A percentile compares a stretch with the other conserved stretches of the same genome.
Evolutionary conservation across 2,797 vertebrate genomes (phyloP).

Genomic region (Alfaro cultratus): DNA sequence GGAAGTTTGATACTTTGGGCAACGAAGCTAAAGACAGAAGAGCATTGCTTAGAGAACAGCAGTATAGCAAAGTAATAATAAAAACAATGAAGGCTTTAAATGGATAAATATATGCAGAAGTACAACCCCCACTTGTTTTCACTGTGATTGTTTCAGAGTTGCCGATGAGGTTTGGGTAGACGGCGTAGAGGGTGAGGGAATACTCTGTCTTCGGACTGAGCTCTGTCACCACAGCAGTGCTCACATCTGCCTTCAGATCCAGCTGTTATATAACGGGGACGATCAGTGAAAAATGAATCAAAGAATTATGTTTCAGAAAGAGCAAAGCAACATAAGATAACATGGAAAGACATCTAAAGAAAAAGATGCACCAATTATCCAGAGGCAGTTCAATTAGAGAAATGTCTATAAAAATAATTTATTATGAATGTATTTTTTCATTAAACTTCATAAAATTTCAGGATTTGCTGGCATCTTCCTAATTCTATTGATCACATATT

Average conservation of each 20-base stretch:
- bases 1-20: slow-evolving; percentile 88
- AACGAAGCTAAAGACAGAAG: slow-evolving; percentile 74
- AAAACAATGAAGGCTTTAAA: background rate
- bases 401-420: background rate
- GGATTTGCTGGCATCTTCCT: background rate
- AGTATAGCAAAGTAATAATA: background rate
- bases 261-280: slow-evolving; percentile 71
- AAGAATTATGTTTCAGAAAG: background rate
- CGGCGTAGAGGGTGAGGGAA: slow-evolving; percentile 81
- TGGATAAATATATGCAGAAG: background rate
- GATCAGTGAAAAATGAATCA: slow-evolving; percentile 3
- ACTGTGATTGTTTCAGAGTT: slow-evolving; percentile 72
- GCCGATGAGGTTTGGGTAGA: slow-evolving; percentile 80
- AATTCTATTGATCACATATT: background rate
- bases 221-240: slow-evolving; percentile 74
- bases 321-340: background rate
- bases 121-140: slow-evolving; percentile 82
- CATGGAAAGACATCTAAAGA: slow-evolving; percentile 8
- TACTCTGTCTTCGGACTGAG: slow-evolving; percentile 85
- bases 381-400: slow-evolving; percentile 17
- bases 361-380: slow-evolving; percentile 9
- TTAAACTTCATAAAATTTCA: background rate
- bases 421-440: slow-evolving; percentile 3
- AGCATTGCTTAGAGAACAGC: background rate
- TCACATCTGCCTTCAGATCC: slow-evolving; percentile 82